These are phyloP conservation scores for Sisor rabdophorus DNA, from an alignment of 2,113 vertebrate species.

Conservation along the genomic window DNA sequence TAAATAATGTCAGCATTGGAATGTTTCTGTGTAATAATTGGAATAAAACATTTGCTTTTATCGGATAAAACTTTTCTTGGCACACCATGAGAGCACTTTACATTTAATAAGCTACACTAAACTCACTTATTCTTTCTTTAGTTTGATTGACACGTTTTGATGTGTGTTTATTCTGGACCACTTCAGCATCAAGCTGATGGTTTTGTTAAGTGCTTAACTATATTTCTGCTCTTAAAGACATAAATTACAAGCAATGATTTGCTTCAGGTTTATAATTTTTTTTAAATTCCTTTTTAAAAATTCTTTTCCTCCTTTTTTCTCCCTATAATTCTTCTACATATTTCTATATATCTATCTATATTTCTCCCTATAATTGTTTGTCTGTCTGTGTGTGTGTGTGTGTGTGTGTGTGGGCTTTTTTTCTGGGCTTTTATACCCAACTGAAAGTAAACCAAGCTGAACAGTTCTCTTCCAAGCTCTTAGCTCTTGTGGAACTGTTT, in stretches of 20 bases:
- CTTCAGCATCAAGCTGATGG: background rate
- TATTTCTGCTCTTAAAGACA: background rate
- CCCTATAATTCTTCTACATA: background rate
- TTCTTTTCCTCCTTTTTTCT: background rate
- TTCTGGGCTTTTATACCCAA: conserved; percentile 37
- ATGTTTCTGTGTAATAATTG: background rate
- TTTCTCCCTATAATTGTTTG: no score
- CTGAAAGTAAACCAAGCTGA: conserved; percentile 40
- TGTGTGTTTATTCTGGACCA: background rate
- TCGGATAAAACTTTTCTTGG: background rate
- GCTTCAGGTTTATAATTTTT: conserved; percentile 1
- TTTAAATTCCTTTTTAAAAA: no score
- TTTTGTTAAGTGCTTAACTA: background rate
- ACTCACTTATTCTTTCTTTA: background rate
- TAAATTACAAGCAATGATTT: background rate
- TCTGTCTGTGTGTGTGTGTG: background rate
- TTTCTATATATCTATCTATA: no score
- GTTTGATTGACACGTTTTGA: background rate
- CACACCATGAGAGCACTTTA: background rate
- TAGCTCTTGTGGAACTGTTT: conserved; percentile 34
- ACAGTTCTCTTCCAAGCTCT: conserved; percentile 47
- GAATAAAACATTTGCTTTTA: background rate
- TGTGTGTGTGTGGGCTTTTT: conserved; percentile 15
- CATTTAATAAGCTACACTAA: background rate
- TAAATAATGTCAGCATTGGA: background rate